Percentiles rank a stretch among this genome's conserved stretches.
These are phyloP conservation scores for Rhabditoides inermis DNA, from an alignment of 2,888 invertebrate genomes.

Conservation along the genomic window DNA sequence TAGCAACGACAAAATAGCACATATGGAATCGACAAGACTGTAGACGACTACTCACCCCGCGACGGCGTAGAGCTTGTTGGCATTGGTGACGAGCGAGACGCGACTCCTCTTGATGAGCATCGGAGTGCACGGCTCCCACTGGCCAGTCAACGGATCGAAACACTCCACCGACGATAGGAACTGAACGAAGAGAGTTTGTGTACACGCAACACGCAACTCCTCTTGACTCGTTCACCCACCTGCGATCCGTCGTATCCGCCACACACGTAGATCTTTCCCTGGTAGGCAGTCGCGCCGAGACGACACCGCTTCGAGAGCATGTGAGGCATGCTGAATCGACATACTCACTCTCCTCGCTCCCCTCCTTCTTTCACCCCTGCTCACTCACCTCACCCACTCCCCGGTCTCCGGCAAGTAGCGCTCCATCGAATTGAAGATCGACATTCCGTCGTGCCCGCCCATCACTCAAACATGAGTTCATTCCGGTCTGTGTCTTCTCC, in stretches of 20 bases:
- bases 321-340: conserved; percentile 63
- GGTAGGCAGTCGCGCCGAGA: conserved; percentile 71
- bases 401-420: conserved; percentile 69
- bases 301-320: conserved; percentile 76
- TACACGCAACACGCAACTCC: no score
- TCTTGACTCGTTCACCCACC: no score
- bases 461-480: conserved; percentile 52
- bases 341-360: no score
- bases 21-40: neutral
- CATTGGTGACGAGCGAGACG: conserved; percentile 35
- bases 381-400: conserved; percentile 39
- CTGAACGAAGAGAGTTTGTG: no score
- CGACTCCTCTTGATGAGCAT: conserved; percentile 67
- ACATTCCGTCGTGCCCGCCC: conserved; percentile 79
- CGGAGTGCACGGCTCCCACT: conserved; percentile 69
- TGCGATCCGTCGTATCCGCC: conserved; percentile 75
- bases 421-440: conserved; percentile 65
- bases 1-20: neutral
- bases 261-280: conserved; percentile 74
- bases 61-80: conserved; percentile 37
- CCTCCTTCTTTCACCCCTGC: no score
- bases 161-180: conserved; percentile 72
- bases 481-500: neutral
- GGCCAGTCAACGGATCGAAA: conserved; percentile 40
- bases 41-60: conserved; percentile 29